Evolutionary conservation across 2,797 vertebrate species (phyloP), one percentile per base, ranked within the genome.

Genomic region (Sebastiscus albofasciatus): DNA sequence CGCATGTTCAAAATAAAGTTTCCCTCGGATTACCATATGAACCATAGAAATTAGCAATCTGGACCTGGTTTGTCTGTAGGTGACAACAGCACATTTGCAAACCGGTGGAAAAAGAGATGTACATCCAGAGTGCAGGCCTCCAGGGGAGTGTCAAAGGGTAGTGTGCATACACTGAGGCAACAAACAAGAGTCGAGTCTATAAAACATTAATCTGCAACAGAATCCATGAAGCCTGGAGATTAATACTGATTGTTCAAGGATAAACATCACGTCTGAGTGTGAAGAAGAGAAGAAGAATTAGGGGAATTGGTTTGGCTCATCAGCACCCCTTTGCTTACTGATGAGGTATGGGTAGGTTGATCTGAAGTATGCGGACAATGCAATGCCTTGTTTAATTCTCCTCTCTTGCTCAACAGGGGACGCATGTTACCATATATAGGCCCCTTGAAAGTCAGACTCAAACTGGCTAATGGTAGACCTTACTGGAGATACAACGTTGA

Each of bases 221-320:
- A 81, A 74, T 75, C 72, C 49, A 72, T 8, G 39, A 72, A 54
- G 62, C 27, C 26, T 58, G 5, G 65, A 79, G 68, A 83, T 79
- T 70, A 70, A 62, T 64, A 71, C 34, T 72, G 81, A 80, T 72
- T 86, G 69, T 80, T 80, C 33, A 80, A 82, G 84, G 72, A 75
- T 79, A 72, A 79, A 77, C 60, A 77, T 60, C 49, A 68, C 1
- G 6, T 75, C 60, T 61, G 55, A 58, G 14, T 62, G 42, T 76
- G 67, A 83, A 67, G 67, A 83, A 67, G 27, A 81, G 77, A 78
- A 58, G 46, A 76, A 60, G 62, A 83, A 79, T 81, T 79, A 49
- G 1, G 80, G 60, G 70, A 85, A 76, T 75, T 81, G 67, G 33
- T 79, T 72, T 46, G 54, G n/a, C 83, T 70, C 68, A 77, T 52